Evolutionary conservation across 2,797 vertebrate genomes (phyloP).

Genomic region (Diglossa cyanea): DNA sequence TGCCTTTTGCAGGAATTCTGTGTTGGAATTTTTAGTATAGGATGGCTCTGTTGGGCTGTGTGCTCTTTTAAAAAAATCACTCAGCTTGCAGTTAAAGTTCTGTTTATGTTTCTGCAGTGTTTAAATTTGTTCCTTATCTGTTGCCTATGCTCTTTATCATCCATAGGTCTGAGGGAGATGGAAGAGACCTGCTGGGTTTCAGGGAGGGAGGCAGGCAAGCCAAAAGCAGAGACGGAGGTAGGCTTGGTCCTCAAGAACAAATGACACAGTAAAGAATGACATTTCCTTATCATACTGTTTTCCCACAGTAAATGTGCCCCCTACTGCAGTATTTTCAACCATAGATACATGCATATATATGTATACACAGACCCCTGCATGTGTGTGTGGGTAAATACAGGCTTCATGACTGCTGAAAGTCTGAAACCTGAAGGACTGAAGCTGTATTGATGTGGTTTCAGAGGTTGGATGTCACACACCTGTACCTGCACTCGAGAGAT

Average conservation of each 20-base stretch:
- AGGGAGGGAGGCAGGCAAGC: not conserved
- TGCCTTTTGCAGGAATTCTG: constrained; percentile 10
- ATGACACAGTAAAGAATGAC: not conserved
- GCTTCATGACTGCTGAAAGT: not conserved
- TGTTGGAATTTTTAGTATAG: not conserved
- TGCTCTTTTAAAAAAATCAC: not conserved
- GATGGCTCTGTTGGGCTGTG: not conserved
- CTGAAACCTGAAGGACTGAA: not conserved
- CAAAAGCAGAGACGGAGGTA: not conserved
- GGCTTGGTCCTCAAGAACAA: not conserved
- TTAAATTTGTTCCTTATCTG: constrained; percentile 36
- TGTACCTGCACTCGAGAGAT: not conserved
- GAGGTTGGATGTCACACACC: not conserved
- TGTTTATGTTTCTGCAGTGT: constrained; percentile 28
- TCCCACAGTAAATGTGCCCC: not conserved
- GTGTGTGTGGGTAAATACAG: not conserved
- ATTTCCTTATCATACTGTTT: not conserved
- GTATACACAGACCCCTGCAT: rapidly evolving
- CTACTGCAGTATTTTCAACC: not conserved
- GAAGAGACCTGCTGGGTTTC: not conserved
- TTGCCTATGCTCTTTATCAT: not conserved
- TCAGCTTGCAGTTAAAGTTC: not conserved
- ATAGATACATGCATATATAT: not conserved
- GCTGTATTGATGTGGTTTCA: not conserved
- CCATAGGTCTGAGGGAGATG: not conserved